Evolutionary conservation across 2,797 vertebrate genomes (phyloP), one percentile per base, ranked within the genome.

Genomic region (Echiichthys vipera): DNA sequence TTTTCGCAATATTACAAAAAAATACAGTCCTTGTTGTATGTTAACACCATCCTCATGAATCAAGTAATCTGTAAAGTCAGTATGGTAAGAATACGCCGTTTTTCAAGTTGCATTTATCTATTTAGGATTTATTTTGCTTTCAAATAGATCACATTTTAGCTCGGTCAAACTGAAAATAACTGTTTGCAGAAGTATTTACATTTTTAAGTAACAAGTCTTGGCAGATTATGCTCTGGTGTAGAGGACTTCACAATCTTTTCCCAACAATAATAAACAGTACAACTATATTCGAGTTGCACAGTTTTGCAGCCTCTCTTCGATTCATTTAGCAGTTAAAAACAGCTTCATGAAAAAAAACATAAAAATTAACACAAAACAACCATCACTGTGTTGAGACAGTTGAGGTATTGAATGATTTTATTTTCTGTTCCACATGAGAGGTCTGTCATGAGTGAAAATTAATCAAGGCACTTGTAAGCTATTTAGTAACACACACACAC

Each of bases 361-460:
- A 30, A 8, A 22, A 42, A 42, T 30, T 5, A 13, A 65, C 17
- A 40, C 9, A 45, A 25, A 47, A 65, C 7, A 73, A 37, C 1
- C 27, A 56, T 56, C 40, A 32, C n/a, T 54, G 20, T 27, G 17
- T 27, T n/a, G 29, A 64, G 25, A 50, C 51, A 71, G n/a, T 15
- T 24, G 39, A 71, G 32, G 36, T 64, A 50, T 25, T 55, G 42
- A 39, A 55, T 53, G 3, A 30, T 37, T 78, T 71, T 46, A 71
- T 65, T 74, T 50, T 73, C 47, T 45, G 36, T 59, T 66, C 36
- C 49, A 62, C 18, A 32, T 39, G 20, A 43, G 61, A 65, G 14
- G 57, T 24, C 24, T 24, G 17, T 63, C 43, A 65, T 39, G 57
- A 71, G 17, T 53, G 30, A 45, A 56, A 58, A 45, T 74, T 43